Evolutionary conservation across 2,113 vertebrate genomes (phyloP).

Genomic region (Heloderma charlesbogerti): DNA sequence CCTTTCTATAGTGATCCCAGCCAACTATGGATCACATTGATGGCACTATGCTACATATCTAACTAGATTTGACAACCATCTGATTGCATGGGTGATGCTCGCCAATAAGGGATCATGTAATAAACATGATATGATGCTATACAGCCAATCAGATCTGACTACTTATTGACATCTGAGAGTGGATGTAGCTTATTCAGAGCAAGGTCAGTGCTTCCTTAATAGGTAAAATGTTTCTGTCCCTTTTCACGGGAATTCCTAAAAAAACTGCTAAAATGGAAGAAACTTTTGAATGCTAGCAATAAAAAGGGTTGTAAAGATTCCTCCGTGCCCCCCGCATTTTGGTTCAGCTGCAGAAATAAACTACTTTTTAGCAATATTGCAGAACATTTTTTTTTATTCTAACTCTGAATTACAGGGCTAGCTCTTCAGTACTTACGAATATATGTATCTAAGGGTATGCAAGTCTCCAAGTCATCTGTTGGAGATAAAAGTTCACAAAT

Average conservation of each 20-base stretch:
- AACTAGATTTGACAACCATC: neutral
- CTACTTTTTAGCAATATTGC: neutral
- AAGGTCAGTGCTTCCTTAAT: neutral
- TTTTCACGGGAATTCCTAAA: neutral
- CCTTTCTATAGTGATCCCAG: neutral
- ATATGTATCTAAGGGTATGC: slow-evolving; percentile 94
- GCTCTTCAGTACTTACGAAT: slow-evolving; percentile 84
- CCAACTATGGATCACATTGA: neutral
- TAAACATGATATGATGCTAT: neutral
- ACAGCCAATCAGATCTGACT: neutral
- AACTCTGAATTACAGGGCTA: neutral
- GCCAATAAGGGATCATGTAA: neutral
- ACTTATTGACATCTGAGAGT: neutral
- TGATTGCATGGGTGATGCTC: neutral
- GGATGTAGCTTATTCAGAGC: neutral
- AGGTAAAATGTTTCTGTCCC: neutral
- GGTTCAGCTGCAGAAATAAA: neutral
- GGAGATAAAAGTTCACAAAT: slow-evolving; percentile 96
- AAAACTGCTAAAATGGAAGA: neutral
- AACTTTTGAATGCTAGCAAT: neutral
- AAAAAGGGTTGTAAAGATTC: neutral
- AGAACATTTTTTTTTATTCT: neutral
- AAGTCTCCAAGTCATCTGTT: slow-evolving; percentile 90
- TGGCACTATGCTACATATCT: neutral
- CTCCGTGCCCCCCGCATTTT: neutral